phyloP scores from a whole-genome alignment of 2,888 invertebrate genomes.

The Tetragonula carbonaria region DNA sequence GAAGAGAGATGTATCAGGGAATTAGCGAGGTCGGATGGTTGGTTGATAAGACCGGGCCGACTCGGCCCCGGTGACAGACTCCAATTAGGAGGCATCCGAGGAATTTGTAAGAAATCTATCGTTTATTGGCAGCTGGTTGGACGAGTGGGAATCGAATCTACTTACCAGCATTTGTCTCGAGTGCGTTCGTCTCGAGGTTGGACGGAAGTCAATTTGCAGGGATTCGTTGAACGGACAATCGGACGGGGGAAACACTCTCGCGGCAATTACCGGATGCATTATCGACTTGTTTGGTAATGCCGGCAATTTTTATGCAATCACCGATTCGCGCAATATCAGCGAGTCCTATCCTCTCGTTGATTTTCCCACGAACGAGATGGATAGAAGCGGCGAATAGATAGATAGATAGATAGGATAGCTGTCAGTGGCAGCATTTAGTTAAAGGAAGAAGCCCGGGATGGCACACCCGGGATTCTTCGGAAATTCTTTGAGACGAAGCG shows the following conservation, averaged over 20 bases:
- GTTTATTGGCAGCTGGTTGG: conserved; percentile 32
- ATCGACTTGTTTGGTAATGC: conserved; percentile 11
- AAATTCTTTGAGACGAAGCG: conserved; percentile 42
- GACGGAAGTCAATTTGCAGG: conserved; percentile 34
- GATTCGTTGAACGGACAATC: conserved; percentile 39
- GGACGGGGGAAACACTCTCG: neutral
- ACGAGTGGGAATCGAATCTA: neutral
- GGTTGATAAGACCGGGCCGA: neutral
- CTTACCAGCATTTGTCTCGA: conserved; percentile 7
- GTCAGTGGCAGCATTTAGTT: conserved; percentile 78
- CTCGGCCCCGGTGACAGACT: neutral
- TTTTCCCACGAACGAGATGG: conserved; percentile 40
- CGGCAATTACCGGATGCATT: conserved; percentile 44
- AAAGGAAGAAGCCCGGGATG: conserved; percentile 48
- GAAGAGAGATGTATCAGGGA: conserved; percentile 11
- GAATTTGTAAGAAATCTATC: conserved; percentile 8
- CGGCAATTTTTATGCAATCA: conserved; percentile 56
- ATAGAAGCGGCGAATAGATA: conserved; percentile 29
- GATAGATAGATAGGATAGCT: conserved; percentile 46
- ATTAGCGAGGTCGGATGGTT: neutral
- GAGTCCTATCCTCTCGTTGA: conserved; percentile 27
- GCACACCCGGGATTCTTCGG: conserved; percentile 12
- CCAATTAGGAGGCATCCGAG: conserved; percentile 14
- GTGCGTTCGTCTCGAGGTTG: conserved; percentile 9
- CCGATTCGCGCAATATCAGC: conserved; percentile 38